Conservation (phyloP, 92 coral and sea anemone genomes). For the Epizoanthus stellaris region DNA sequence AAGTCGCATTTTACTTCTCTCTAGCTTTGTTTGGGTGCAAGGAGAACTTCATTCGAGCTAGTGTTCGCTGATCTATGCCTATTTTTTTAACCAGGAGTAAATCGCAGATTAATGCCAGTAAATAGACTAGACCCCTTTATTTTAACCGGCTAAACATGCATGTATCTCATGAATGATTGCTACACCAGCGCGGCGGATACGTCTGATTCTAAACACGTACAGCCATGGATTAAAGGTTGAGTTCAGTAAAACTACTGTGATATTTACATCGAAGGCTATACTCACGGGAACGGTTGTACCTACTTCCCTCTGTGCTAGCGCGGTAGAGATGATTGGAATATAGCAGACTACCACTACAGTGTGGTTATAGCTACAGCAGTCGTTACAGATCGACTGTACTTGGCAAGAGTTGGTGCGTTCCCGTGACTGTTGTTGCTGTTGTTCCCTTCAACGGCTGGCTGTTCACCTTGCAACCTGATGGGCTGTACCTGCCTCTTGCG, state of each 20-base stretch:
- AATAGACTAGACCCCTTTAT: too few species aligned
- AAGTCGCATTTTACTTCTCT: too few species aligned
- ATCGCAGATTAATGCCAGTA: too few species aligned
- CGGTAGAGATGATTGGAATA: neutral
- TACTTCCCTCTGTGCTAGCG: neutral
- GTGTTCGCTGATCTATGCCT: too few species aligned
- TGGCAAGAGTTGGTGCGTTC: neutral
- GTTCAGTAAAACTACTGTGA: neutral
- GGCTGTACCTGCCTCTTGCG: neutral
- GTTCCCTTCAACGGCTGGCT: neutral
- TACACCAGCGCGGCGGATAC: neutral
- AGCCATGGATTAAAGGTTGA: neutral
- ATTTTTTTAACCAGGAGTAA: too few species aligned
- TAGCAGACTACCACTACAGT: neutral
- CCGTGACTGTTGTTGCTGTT: neutral
- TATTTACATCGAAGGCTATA: neutral
- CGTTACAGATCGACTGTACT: neutral
- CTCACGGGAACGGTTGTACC: neutral
- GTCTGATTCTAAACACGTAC: neutral
- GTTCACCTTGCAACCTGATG: neutral
- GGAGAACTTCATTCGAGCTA: too few species aligned
- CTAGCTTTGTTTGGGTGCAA: too few species aligned
- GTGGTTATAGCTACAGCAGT: neutral
- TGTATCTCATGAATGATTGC: neutral
- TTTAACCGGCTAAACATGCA: too few species aligned